These are phyloP conservation scores for Phenganax stokvisi DNA, from an alignment of 92 coral and sea anemone species.

Conservation along the genomic window DNA sequence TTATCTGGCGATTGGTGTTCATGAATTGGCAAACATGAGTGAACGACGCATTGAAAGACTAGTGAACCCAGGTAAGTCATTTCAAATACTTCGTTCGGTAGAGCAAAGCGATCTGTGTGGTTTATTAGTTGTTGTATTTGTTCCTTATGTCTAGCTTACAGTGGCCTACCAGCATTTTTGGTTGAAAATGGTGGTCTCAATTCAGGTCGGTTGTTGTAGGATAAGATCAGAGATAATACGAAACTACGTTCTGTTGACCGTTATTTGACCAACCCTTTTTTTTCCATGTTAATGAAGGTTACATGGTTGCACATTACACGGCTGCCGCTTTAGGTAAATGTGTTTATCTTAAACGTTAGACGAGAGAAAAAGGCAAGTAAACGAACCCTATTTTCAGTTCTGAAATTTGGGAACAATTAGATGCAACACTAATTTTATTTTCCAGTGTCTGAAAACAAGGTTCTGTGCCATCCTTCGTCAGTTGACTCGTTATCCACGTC, in stretches of 20 bases:
- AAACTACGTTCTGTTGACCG: no score
- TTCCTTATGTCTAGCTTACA: slow-evolving; percentile 57
- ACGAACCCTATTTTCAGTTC: not conserved
- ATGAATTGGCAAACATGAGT: slow-evolving; percentile 86
- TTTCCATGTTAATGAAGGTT: slow-evolving; percentile 47
- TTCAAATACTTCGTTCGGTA: no score
- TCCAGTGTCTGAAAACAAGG: slow-evolving; percentile 92
- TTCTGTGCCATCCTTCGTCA: slow-evolving; percentile 93
- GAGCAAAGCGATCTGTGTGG: not conserved
- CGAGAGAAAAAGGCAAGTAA: not conserved
- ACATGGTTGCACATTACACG: slow-evolving; percentile 92
- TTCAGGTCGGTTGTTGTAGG: slow-evolving; percentile 56
- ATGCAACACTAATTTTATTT: no score
- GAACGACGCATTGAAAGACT: slow-evolving; percentile 83
- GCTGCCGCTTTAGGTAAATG: slow-evolving; percentile 84
- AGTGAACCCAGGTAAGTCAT: slow-evolving; percentile 71
- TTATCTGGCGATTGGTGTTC: slow-evolving; percentile 89
- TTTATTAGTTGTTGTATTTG: slow-evolving; percentile 2
- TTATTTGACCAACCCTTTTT: no score
- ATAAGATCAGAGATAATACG: not conserved
- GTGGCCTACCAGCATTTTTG: slow-evolving; percentile 88
- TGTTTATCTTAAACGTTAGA: not conserved
- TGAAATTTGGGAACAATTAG: no score
- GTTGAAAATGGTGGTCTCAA: slow-evolving; percentile 83
- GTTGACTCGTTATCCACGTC: slow-evolving; percentile 87